Evolutionary conservation across 2,797 vertebrate species (phyloP), one percentile per base, ranked within the genome.

Genomic region (Scolopax rusticola): DNA sequence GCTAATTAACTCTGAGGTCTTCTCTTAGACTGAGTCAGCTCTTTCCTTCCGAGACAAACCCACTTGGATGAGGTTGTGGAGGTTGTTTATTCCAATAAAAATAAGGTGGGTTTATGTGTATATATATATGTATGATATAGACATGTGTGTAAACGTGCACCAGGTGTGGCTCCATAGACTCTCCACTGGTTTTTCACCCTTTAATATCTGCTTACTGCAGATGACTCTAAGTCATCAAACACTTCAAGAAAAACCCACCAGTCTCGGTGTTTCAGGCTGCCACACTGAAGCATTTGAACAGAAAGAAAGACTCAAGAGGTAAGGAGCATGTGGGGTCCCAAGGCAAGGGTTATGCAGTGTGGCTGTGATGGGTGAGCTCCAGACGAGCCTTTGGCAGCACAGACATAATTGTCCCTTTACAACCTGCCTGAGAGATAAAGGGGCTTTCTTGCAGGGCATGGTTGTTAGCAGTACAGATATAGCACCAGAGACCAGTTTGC

Each of bases 271-370:
- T 79, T 79, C 32, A 32, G 32, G 25, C 13, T 50, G 56, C 25
- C 23, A 13, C 12, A 8, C 15, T 15, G 57, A n/a, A 78, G 24
- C 8, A 18, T 48, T 68, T 48, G 53, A 75, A 51, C 10, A 73
- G 79, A 81, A 80, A 5, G 38, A 24, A 77, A 5, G 41, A 24
- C 3, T 36, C 57, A 28, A 30, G 50, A 50, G 6, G 16, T 64
- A 16, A 10, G 15, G 5, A 15, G 12, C 0, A 0, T 9, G n/a
- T 36, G 32, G 23, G 8, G 11, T 41, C 51, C 13, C 68, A 36
- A 33, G 51, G 63, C 25, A n/a, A 54, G 45, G 16, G 8, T 38
- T 40, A 8, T 5, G 18, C 15, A 2, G 9, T 1, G 12, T 3
- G 2, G 13, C 45, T 84, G 41, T 33, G 41, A 30, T 15, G 3